Base-by-base conservation (phyloP, 1,140 invertebrate species). In the Drosophila kikkawai region DNA sequence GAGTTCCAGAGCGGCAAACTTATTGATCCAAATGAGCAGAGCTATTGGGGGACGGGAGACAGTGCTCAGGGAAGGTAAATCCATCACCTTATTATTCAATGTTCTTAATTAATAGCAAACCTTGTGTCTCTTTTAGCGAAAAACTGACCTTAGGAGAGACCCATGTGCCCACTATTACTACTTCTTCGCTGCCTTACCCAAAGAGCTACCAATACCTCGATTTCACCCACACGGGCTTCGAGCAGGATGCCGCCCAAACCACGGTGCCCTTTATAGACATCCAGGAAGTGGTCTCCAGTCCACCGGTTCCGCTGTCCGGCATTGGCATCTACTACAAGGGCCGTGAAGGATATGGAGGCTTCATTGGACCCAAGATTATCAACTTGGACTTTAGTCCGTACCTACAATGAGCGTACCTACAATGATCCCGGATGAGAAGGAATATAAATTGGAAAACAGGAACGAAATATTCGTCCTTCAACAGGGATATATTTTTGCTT, bases 231-330 rank as follows among this genome's bases (percentile, higher is more conserved):
- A 95, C 95, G 0, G 96, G 96, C 92, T 93, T 96, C 15, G 94
- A 95, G 6, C 94, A 95, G n/a, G 97, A 98, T 93, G 97, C 95
- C 0, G 96, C 95, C 1, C 97, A 98, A 93, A 97, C 95, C 56
- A 97, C 97, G 0, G 94, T 98, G 42, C 97, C 97, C 7, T 98
- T 96, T 41, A 39, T 39, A 0, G 37, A 39, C 37, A 39, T 39
- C 37, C 37, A 39, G 2, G 37, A 39, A 1, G 37, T 39, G 13
- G 37, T 39, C 37, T 39, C 37, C 0, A 39, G 15, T 39, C 37
- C 37, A 0, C 37, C 37, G 5, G 37, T 39, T 4, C 37, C 37
- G 1, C 37, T 39, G 13, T 39, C 37, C 5, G 37, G 37, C 12
- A 37, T 37, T 5, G 37, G 37, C 4, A 37, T 37, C 12, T 37